Base-by-base conservation (phyloP, 2,797 vertebrate genomes). In the Coracias cyanogaster region DNA sequence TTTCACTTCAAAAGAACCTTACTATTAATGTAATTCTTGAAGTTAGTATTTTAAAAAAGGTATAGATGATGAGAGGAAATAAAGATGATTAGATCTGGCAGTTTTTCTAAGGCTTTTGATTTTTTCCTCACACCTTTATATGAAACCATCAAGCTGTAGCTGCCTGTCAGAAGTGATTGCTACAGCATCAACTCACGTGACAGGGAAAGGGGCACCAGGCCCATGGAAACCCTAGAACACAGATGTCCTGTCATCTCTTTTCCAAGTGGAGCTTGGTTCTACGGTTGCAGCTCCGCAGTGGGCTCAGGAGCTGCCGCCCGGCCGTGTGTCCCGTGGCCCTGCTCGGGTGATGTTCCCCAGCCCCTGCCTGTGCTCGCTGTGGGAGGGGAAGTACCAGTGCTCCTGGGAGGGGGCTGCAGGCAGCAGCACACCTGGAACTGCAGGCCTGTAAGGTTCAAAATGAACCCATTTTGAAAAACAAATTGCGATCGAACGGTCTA, bases 381-480 rank as follows among this genome's bases (percentile, higher is more conserved):
- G 9, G 14, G 10, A 9, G 12, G 29, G 39, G 11, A n/a, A n/a
- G 29, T 10, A 43, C 8, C 16, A 12, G 22, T 6, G 7, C 26
- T 54, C 19, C 2, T 1, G 15, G 16, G 9, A 55, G 24, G 10
- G 16, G 6, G 10, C 31, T 76, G 39, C n/a, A 33, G 51, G 14
- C 12, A 79, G 37, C 16, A 28, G 7, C 6, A 8, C 15, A 3
- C 3, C 0, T 17, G 25, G 41, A 39, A 10, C 10, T 1, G 3
- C 20, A 26, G 22, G 22, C 21, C 33, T 58, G 10, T 11, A 15
- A 69, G 33, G 21, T 43, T 64, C 29, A 15, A 28, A 26, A 37
- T 2, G 1, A 78, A 46, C 14, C 7, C 8, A 3, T 10, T 43
- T 24, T 20, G 15, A 28, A 45, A 49, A 31, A 7, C 29, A 39